These are phyloP conservation scores for Phocides pigmalion DNA, from an alignment of 1,140 invertebrate genomes.

Conservation along the genomic window DNA sequence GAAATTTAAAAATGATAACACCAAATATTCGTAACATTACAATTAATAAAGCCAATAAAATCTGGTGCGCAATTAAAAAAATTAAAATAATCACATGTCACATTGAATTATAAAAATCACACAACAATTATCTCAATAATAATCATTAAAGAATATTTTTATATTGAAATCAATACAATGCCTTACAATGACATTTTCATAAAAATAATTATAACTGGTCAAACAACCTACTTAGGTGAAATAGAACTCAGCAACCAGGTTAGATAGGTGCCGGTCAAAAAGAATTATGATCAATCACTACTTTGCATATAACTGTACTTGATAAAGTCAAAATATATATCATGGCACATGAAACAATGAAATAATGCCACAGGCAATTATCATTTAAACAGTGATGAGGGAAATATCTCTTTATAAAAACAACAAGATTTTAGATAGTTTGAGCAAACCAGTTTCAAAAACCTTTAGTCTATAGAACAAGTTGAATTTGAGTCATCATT, in stretches of 20 bases:
- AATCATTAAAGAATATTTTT: constrained; percentile 21
- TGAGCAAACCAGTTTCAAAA: no score
- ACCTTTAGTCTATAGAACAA: background rate
- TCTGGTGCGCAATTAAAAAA: constrained; percentile 28
- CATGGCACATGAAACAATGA: constrained; percentile 17
- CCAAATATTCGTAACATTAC: constrained; percentile 8
- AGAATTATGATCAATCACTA: background rate
- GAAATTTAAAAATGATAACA: background rate
- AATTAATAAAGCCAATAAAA: constrained; percentile 9
- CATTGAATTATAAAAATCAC: constrained; percentile 10
- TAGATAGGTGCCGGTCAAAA: background rate
- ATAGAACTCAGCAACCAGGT: no score
- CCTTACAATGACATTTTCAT: background rate
- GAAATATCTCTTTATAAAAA: no score
- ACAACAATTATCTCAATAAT: constrained; percentile 14
- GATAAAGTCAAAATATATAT: constrained; percentile 2
- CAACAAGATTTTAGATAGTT: no score
- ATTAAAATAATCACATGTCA: constrained; percentile 34
- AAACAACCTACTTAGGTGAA: no score
- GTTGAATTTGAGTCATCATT: constrained; percentile 56
- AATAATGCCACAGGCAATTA: constrained; percentile 3
- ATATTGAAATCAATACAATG: no score
- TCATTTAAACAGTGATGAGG: background rate
- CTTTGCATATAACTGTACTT: background rate
- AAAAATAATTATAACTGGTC: background rate